Percentiles rank a stretch among this genome's conserved stretches.
Conservation (phyloP, 2,888 invertebrate genomes). For the Thymelicus lineola region DNA sequence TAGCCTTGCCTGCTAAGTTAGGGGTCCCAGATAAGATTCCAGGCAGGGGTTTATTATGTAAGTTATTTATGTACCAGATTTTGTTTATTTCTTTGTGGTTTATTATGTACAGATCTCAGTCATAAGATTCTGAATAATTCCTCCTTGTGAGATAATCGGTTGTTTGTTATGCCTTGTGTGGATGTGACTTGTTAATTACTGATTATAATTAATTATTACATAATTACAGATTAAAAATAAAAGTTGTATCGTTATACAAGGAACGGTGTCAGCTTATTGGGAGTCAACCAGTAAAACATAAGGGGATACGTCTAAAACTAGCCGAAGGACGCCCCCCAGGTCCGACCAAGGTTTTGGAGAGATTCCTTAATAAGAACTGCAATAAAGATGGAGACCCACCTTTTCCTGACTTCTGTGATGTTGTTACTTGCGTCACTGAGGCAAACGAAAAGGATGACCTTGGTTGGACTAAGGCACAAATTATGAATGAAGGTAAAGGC, state of each 20-base stretch:
- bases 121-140: too few species aligned
- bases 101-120: too few species aligned
- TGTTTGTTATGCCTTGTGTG: too few species aligned
- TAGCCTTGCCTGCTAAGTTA: too few species aligned
- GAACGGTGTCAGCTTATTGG: constrained; percentile 58
- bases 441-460: constrained; percentile 55
- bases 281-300: constrained; percentile 51
- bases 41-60: too few species aligned
- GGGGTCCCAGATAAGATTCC: too few species aligned
- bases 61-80: too few species aligned
- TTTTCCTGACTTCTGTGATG: constrained; percentile 82
- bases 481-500: constrained; percentile 61
- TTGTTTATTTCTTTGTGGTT: too few species aligned
- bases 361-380: constrained; percentile 59
- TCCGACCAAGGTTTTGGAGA: constrained; percentile 62
- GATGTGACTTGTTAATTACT: too few species aligned
- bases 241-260: constrained; percentile 57
- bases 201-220: not conserved
- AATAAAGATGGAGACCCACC: constrained; percentile 56
- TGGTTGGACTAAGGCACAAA: constrained; percentile 52
- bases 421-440: constrained; percentile 58
- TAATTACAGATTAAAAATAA: constrained; percentile 58
- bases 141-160: too few species aligned
- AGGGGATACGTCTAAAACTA: constrained; percentile 55
- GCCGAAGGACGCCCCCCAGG: constrained; percentile 57